These are phyloP conservation scores for Cirrhinus mrigala DNA, from an alignment of 2,797 vertebrate genomes.

Conservation along the genomic window DNA sequence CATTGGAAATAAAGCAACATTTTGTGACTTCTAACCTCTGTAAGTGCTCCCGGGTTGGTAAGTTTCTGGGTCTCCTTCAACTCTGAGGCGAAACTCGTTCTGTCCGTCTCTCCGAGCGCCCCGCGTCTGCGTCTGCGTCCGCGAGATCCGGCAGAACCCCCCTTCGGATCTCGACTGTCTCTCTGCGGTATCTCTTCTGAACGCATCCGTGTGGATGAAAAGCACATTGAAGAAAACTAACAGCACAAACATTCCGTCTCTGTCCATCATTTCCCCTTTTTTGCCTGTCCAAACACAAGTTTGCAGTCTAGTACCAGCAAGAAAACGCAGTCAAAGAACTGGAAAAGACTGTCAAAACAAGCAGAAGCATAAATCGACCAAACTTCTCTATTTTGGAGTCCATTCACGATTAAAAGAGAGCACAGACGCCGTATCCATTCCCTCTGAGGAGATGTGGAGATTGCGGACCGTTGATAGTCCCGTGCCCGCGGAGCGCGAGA, in stretches of 20 bases:
- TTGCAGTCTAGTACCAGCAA: constrained; percentile 51
- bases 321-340: constrained; percentile 22
- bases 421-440: constrained; percentile 46
- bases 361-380: constrained; percentile 39
- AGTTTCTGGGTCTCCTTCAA: constrained; percentile 92
- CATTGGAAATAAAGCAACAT: no score
- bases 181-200: constrained; percentile 86
- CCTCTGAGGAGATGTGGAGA: constrained; percentile 3
- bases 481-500: constrained; percentile 70
- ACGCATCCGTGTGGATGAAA: constrained; percentile 80
- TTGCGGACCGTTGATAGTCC: constrained; percentile 38
- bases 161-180: constrained; percentile 78
- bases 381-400: constrained; percentile 45
- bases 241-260: constrained; percentile 78
- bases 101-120: constrained; percentile 89
- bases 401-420: constrained; percentile 48
- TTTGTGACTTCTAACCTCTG: constrained; percentile 75
- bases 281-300: constrained; percentile 63
- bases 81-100: constrained; percentile 91
- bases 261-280: constrained; percentile 72
- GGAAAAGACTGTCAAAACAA: constrained; percentile 37
- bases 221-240: constrained; percentile 78
- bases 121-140: constrained; percentile 90
- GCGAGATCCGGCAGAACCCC: constrained; percentile 89
- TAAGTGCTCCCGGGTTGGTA: constrained; percentile 93